These are phyloP conservation scores for Dendrolimus houi DNA, from an alignment of 2,888 invertebrate genomes.

Conservation along the genomic window DNA sequence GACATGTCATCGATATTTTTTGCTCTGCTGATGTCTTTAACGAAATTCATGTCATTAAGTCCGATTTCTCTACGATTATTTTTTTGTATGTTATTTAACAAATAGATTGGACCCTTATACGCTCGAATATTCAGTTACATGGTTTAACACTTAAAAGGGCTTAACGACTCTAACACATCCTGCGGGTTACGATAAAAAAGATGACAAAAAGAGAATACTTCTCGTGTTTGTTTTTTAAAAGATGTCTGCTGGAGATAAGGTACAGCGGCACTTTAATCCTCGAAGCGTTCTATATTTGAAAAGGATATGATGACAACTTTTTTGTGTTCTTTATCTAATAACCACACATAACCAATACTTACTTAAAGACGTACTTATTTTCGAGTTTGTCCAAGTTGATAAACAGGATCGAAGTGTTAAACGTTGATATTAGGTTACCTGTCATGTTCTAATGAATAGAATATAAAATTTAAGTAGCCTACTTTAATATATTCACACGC, in stretches of 20 bases:
- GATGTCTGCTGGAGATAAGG: slow-evolving; percentile 73
- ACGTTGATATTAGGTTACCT: slow-evolving; percentile 8
- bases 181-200: slow-evolving; percentile 75
- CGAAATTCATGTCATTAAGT: slow-evolving; percentile 73
- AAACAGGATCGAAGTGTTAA: slow-evolving; percentile 21
- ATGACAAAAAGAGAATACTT: slow-evolving; percentile 69
- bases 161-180: slow-evolving; percentile 77
- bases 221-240: slow-evolving; percentile 75
- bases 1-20: slow-evolving; percentile 69
- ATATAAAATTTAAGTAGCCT: neutral
- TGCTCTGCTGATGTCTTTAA: slow-evolving; percentile 68
- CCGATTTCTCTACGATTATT: slow-evolving; percentile 72
- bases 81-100: slow-evolving; percentile 70
- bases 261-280: slow-evolving; percentile 73
- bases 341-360: slow-evolving; percentile 59
- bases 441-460: slow-evolving; percentile 10
- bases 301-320: slow-evolving; percentile 75
- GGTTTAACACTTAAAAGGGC: slow-evolving; percentile 77
- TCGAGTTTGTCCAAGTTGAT: slow-evolving; percentile 26
- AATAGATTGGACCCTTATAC: slow-evolving; percentile 73
- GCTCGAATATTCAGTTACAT: slow-evolving; percentile 75
- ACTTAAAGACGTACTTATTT: slow-evolving; percentile 29
- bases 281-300: slow-evolving; percentile 72
- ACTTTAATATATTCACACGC: no score
- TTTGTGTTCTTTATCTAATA: slow-evolving; percentile 68